Percentiles rank a stretch among this genome's conserved stretches.
phyloP scores from a whole-genome alignment of 2,113 vertebrate genomes.

The Apeltes quadracus region DNA sequence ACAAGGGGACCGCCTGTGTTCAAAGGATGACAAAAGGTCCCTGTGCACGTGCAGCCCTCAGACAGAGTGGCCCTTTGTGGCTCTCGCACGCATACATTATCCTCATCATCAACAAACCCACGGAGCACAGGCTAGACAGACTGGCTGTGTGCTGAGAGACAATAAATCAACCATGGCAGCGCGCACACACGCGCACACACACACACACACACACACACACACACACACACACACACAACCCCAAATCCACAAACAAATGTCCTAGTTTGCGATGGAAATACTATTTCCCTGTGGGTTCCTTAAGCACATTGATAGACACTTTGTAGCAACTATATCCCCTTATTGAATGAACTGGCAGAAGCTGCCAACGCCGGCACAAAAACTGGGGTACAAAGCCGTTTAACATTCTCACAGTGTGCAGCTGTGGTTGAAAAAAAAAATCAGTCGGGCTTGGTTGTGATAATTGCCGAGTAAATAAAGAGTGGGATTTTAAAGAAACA shows the following conservation, averaged over 20 bases:
- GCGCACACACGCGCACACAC: slow-evolving; percentile 16
- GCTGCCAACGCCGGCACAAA: slow-evolving; percentile 62
- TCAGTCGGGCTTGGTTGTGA: slow-evolving; percentile 13
- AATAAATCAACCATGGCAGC: slow-evolving; percentile 36
- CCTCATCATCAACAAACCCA: slow-evolving; percentile 63
- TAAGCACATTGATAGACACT: slow-evolving; percentile 60
- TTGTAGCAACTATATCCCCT: slow-evolving; percentile 49
- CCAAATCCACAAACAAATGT: slow-evolving; percentile 42
- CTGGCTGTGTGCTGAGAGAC: slow-evolving; percentile 53
- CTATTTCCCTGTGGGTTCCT: slow-evolving; percentile 38
- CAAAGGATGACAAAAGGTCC: slow-evolving; percentile 63
- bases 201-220: slow-evolving; percentile 33
- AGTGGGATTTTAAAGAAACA: slow-evolving; percentile 6
- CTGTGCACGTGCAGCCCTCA: slow-evolving; percentile 57
- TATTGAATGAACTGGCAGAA: slow-evolving; percentile 49
- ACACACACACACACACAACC: slow-evolving; percentile 12
- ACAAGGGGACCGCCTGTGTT: slow-evolving; percentile 66
- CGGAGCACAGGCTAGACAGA: slow-evolving; percentile 49
- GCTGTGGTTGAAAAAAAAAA: slow-evolving; percentile 24
- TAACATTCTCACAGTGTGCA: slow-evolving; percentile 61
- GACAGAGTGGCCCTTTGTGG: slow-evolving; percentile 61
- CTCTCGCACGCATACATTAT: slow-evolving; percentile 47
- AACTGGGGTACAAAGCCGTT: slow-evolving; percentile 51
- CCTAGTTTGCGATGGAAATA: slow-evolving; percentile 64
- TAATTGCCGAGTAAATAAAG: neutral